Evolutionary conservation across 2,797 vertebrate genomes (phyloP), one percentile per base, ranked within the genome.

Genomic region (Menidia menidia): DNA sequence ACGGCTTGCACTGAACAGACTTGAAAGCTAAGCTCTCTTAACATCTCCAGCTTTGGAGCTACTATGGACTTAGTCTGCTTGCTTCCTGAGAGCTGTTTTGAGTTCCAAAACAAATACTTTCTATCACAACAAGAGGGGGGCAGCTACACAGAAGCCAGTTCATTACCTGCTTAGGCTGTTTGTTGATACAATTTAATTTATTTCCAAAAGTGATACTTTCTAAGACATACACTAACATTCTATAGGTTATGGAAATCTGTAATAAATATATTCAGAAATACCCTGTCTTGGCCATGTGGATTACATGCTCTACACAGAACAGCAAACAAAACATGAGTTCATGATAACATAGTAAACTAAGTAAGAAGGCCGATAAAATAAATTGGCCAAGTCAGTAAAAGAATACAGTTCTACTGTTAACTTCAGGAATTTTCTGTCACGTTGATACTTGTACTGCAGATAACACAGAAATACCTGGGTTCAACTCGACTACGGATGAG

Each of bases 371-470:
- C 66, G 73, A 41, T 79, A 51, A 63, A 54, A 75, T 81, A 73
- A 68, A 80, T 59, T 71, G 55, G 63, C 73, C 73, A 32, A 60
- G 56, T 66, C 35, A 39, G 64, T 64, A 57, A 84, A 53, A 78
- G 62, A 56, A 81, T 71, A 61, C 60, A 67, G 64, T 61, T 68
- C 71, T 69, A 56, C 66, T 67, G 71, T 87, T 76, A 68, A 53
- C 63, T 74, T 72, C 64, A 90, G 83, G 89, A 92, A 92, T 89
- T 84, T 73, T 72, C 60, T 0, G 44, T 91, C 88, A 59, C 88
- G 91, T 90, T 68, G 47, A 86, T 67, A 90, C 90, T 90, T 58
- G 89, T 89, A 56, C 53, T 60, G 65, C 44, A 15, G 55, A 74
- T 45, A 67, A 62, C 73, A 48, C 73, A 60, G 61, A 72, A 81